Base-by-base conservation (phyloP, 2,113 vertebrate genomes). In the Callionymus lyra region DNA sequence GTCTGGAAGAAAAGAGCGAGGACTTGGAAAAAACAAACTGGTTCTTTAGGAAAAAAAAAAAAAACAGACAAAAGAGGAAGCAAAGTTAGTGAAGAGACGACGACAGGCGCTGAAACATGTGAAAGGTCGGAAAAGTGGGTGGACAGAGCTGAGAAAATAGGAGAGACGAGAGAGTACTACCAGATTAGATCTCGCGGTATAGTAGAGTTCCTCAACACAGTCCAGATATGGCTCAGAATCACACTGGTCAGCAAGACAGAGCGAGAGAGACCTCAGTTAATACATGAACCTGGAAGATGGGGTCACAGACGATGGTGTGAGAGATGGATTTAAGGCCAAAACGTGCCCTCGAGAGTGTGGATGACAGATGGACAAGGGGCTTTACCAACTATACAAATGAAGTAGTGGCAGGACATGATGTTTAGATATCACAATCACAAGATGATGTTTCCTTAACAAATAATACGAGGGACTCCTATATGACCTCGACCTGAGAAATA, bases 111-210 rank as follows among this genome's bases (percentile, higher is more conserved):
- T 5, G 21, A 4, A 8, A 27, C 21, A 27, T 27, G 21, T 27
- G 21, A 27, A 27, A 27, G 8, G 21, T 5, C 4, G 8, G 21
- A 27, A 27, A 48, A 35, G 38, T 10, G 41, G 50, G 31, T 41
- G 19, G 44, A 47, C 18, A 45, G 50, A 60, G 47, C 19, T 31
- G 39, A 59, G 43, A 61, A 13, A 48, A 34, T 46, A 49, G 47
- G 47, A 49, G 56, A 61, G 69, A 75, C 44, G 53, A 63, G 68
- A 65, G 67, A 78, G 66, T 82, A 82, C 87, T 96, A 96, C 93
- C 93, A 96, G 88, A 85, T 94, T 93, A 92, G 92, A 90, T 96
- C 91, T 94, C 88, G 93, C 93, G 86, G 93, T 94, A 93, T 93
- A 94, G 93, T 93, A 96, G 81, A 91, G 85, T 82, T 96, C 93